Percentiles rank a stretch among this genome's conserved stretches.
Conservation (phyloP, 2,888 invertebrate species). For the Girardia tigrina region DNA sequence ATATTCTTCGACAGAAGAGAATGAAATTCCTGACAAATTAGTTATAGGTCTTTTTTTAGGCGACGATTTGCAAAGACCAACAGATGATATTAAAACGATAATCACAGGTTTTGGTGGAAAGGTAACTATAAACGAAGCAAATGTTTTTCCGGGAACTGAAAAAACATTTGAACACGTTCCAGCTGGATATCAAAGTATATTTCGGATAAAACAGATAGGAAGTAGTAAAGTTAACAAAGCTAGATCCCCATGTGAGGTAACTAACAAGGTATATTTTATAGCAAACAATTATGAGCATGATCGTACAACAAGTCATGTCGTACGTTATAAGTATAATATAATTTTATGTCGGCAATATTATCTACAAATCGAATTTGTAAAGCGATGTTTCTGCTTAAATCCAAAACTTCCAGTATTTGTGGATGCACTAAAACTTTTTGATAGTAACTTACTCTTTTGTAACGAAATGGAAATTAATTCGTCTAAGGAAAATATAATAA, state of each 20-base stretch:
- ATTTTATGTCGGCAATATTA: not conserved
- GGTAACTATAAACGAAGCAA: not conserved
- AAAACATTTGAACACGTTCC: not conserved
- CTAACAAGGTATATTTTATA: not conserved
- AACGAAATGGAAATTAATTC: not conserved
- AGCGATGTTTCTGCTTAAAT: not conserved
- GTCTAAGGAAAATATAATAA: not conserved
- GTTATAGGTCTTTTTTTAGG: not conserved
- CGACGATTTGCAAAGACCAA: not conserved
- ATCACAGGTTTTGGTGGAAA: not conserved
- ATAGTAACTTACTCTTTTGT: not conserved
- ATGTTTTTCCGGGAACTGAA: constrained; percentile 11
- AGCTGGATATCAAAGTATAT: not conserved
- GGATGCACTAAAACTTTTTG: not conserved
- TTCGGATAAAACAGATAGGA: not conserved
- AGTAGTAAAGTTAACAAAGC: not conserved
- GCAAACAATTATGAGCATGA: not conserved
- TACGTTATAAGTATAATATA: not conserved
- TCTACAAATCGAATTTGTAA: constrained; percentile 14
- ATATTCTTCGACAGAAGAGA: not conserved
- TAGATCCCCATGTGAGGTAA: not conserved
- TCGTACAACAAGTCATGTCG: not conserved
- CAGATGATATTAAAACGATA: not conserved
- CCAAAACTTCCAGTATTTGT: constrained; percentile 1
- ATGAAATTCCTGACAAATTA: not conserved